Conservation (phyloP, 2,113 vertebrate genomes). For the Neoarius graeffei region DNA sequence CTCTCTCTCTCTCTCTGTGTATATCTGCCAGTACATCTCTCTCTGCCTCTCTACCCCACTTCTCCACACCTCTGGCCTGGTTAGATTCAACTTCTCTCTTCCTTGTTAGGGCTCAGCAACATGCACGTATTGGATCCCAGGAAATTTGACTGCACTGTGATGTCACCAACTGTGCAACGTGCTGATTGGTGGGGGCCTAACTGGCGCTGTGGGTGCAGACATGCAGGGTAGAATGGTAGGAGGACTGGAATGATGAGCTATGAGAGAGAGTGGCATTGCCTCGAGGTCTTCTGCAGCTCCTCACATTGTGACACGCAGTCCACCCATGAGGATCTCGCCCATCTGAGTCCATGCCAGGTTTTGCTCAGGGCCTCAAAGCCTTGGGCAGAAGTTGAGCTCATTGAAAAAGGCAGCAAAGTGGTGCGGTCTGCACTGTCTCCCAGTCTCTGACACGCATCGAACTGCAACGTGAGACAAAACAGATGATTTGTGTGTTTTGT, state of each 20-base stretch:
- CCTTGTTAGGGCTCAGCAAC: conserved; percentile 65
- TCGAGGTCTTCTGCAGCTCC: conserved; percentile 55
- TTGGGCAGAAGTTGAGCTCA: conserved; percentile 34
- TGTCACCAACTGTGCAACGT: conserved; percentile 58
- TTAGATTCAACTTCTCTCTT: conserved; percentile 47
- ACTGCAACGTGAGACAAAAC: conserved; percentile 22
- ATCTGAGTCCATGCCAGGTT: conserved; percentile 18
- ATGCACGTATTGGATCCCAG: conserved; percentile 68
- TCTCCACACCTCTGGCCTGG: conserved; percentile 30
- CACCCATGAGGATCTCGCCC: background rate
- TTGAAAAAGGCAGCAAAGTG: conserved; percentile 18
- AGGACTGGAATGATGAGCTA: conserved; percentile 67
- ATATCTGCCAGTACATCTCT: background rate
- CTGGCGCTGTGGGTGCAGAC: conserved; percentile 52
- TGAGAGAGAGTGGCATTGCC: conserved; percentile 64
- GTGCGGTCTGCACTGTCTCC: conserved; percentile 15
- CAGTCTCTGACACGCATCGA: conserved; percentile 6
- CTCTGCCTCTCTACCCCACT: conserved; percentile 21
- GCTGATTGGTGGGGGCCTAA: conserved; percentile 62
- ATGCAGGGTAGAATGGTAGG: conserved; percentile 59
- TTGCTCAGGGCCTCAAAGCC: conserved; percentile 21
- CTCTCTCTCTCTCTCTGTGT: background rate
- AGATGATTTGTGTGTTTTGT: background rate
- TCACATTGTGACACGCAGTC: background rate
- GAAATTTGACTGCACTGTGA: conserved; percentile 74